phyloP scores from a whole-genome alignment of 2,797 vertebrate species.

The Euthynnus affinis region DNA sequence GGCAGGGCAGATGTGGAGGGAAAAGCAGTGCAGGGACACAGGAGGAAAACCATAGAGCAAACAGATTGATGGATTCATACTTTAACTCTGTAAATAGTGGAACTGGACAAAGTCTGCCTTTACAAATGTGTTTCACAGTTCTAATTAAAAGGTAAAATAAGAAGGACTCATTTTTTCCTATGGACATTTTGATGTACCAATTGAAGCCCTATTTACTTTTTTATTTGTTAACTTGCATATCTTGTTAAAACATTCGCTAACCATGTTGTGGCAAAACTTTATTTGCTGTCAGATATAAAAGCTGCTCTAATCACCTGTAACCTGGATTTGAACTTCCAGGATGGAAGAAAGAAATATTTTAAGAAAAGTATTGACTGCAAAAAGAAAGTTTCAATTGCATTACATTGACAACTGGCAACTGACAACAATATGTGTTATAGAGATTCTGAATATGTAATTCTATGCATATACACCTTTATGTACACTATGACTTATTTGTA shows the following conservation, averaged over 20 bases:
- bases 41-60: too few species aligned
- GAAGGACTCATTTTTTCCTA: not conserved
- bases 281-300: not conserved
- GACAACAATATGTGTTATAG: not conserved
- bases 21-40: too few species aligned
- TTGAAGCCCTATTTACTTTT: not conserved
- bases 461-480: not conserved
- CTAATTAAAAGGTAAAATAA: not conserved
- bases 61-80: too few species aligned
- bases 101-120: too few species aligned
- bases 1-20: too few species aligned
- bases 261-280: not conserved
- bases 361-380: not conserved
- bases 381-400: not conserved
- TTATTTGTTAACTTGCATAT: too few species aligned
- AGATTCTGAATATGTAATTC: not conserved
- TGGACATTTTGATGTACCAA: not conserved
- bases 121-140: too few species aligned
- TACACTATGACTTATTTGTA: not conserved
- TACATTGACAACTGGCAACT: not conserved
- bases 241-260: not conserved
- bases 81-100: too few species aligned
- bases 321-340: not conserved
- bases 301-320: not conserved
- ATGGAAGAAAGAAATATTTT: not conserved